Conservation (phyloP, 30 jellyfish, hydroid and myxozoan species). For the Catostylus mosaicus region DNA sequence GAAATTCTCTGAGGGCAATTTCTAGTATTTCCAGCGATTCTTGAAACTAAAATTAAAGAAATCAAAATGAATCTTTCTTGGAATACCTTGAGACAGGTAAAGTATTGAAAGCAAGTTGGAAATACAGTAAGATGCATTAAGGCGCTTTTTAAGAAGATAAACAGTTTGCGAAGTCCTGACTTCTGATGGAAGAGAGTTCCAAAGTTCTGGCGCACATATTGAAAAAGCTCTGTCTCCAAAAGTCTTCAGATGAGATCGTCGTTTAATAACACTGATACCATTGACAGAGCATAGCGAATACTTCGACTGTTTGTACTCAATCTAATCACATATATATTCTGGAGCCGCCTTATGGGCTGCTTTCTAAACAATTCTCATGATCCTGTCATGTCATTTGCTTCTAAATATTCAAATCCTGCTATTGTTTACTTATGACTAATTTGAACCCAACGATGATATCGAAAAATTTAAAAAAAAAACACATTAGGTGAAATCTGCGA, state of each 20-base stretch:
- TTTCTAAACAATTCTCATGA: too few species aligned
- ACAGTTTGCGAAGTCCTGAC: slow-evolving; percentile 61
- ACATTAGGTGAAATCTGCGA: too few species aligned
- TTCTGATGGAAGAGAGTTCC: slow-evolving; percentile 61
- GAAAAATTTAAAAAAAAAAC: too few species aligned
- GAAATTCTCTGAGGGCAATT: slow-evolving; percentile 72
- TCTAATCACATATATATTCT: slow-evolving; percentile 20
- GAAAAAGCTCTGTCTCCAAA: slow-evolving; percentile 61
- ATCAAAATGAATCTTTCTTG: not conserved
- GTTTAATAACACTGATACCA: slow-evolving; percentile 45
- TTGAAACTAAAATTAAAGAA: slow-evolving; percentile 34
- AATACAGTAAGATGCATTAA: slow-evolving; percentile 13
- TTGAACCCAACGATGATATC: too few species aligned
- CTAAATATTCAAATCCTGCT: too few species aligned
- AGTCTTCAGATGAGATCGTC: slow-evolving; percentile 58
- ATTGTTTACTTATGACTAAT: too few species aligned
- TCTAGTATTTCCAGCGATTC: slow-evolving; percentile 85
- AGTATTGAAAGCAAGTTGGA: slow-evolving; percentile 14
- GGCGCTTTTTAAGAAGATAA: slow-evolving; percentile 48
- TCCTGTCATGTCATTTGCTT: too few species aligned
- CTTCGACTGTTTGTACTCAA: slow-evolving; percentile 53
- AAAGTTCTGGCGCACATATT: slow-evolving; percentile 18
- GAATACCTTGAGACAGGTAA: not conserved
- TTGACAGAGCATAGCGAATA: slow-evolving; percentile 45
- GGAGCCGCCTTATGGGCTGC: too few species aligned